Percentiles rank a stretch among this genome's conserved stretches.
Conservation (phyloP, 2,888 invertebrate species). For the Ferdinandea cuprea region DNA sequence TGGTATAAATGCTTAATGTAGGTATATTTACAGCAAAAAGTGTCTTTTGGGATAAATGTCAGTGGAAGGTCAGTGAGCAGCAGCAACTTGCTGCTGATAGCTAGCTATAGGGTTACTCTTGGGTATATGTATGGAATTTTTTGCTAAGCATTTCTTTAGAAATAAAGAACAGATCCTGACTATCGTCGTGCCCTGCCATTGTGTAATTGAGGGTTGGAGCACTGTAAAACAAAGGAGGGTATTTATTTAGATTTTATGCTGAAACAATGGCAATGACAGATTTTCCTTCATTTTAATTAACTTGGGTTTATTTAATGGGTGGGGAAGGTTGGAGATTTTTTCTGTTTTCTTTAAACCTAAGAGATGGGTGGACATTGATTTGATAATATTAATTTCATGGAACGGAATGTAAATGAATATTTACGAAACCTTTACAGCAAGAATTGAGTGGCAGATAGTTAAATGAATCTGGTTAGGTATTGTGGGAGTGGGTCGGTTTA, state of each 20-base stretch:
- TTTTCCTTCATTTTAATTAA: conserved; percentile 72
- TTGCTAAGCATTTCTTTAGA: conserved; percentile 25
- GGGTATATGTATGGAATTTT: conserved; percentile 10
- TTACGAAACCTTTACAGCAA: neutral
- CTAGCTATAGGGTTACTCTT: neutral
- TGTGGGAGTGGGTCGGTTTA: neutral
- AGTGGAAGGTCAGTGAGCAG: conserved; percentile 66
- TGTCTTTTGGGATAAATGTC: conserved; percentile 67
- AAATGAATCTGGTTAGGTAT: neutral
- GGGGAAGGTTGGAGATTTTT: conserved; percentile 6
- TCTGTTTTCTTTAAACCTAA: conserved; percentile 11
- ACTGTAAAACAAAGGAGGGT: conserved; percentile 60
- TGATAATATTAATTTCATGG: conserved; percentile 26
- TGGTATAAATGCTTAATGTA: conserved; percentile 69
- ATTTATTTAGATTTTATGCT: conserved; percentile 71
- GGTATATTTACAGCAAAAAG: conserved; percentile 60
- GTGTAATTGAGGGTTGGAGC: conserved; percentile 31
- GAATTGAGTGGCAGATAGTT: neutral
- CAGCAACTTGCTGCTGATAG: conserved; percentile 2
- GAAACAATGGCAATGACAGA: conserved; percentile 72
- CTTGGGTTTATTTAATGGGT: conserved; percentile 54
- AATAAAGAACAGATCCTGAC: conserved; percentile 18
- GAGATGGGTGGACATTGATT: neutral
- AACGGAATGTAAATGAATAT: conserved; percentile 44
- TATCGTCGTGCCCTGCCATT: neutral